Percentiles rank a stretch among this genome's conserved stretches.
These are phyloP conservation scores for Amphipyra tragopoginis DNA, from an alignment of 2,888 invertebrate genomes.

Conservation along the genomic window DNA sequence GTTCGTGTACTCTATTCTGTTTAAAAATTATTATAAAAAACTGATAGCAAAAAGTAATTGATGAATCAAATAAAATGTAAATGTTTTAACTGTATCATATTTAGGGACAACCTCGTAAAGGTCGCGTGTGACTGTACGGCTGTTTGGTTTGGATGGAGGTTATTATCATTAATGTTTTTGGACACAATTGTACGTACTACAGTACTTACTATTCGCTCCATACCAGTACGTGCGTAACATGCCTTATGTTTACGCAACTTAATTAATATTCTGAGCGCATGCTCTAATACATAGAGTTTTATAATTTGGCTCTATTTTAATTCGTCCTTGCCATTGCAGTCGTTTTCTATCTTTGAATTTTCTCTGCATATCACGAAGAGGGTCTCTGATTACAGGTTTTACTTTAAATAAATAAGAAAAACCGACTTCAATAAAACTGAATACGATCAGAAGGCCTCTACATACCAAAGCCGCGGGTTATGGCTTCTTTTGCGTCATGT, in stretches of 20 bases:
- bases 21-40: too few species aligned
- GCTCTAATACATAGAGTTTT: background rate
- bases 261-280: conserved; percentile 9
- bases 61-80: conserved; percentile 23
- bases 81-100: too few species aligned
- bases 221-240: background rate
- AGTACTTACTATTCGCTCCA: background rate
- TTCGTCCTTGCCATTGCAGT: background rate
- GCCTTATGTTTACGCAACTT: conserved; percentile 3
- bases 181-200: background rate
- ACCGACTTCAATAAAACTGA: too few species aligned
- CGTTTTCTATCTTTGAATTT: too few species aligned
- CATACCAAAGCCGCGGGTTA: too few species aligned
- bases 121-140: conserved; percentile 23
- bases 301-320: background rate
- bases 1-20: too few species aligned
- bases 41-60: conserved; percentile 15
- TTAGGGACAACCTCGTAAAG: conserved; percentile 2
- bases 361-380: too few species aligned
- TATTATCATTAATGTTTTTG: conserved; percentile 46
- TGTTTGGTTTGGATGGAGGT: conserved; percentile 46
- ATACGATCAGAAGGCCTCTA: too few species aligned
- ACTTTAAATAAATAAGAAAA: too few species aligned
- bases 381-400: too few species aligned
- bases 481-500: too few species aligned